These are phyloP conservation scores for Aphelinus atriplicis DNA, from an alignment of 1,140 invertebrate species.

Conservation along the genomic window DNA sequence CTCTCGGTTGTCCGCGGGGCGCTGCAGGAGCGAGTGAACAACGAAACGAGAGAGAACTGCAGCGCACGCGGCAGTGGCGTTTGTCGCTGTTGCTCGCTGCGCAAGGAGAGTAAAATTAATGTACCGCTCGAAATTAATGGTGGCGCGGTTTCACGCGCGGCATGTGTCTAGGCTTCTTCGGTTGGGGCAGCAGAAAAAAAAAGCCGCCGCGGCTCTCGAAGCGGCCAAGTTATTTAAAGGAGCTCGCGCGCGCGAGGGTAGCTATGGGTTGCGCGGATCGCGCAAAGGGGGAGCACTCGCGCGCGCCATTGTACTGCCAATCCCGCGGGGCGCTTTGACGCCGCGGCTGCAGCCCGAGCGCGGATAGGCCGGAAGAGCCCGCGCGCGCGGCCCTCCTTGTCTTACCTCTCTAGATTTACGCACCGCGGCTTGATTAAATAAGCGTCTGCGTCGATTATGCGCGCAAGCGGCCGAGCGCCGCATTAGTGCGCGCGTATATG, in stretches of 20 bases:
- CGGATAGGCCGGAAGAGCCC: conserved; percentile 1
- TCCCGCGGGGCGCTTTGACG: neutral
- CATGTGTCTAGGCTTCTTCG: neutral
- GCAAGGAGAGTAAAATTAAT: conserved; percentile 56
- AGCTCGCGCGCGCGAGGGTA: conserved; percentile 16
- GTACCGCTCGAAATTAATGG: conserved; percentile 62
- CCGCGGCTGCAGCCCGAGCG: too few relatives aligned
- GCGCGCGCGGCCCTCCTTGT: conserved; percentile 6
- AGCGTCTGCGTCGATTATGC: neutral
- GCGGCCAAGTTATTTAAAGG: conserved; percentile 34
- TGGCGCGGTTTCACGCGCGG: conserved; percentile 33
- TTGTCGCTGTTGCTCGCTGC: too few relatives aligned
- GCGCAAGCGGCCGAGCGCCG: neutral
- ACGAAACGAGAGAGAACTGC: too few relatives aligned
- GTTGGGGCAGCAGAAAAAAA: conserved; percentile 13
- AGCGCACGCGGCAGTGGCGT: too few relatives aligned
- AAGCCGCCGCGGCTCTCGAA: neutral
- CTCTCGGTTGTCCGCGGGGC: too few relatives aligned
- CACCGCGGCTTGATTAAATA: conserved; percentile 29
- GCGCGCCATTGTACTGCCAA: conserved; percentile 33
- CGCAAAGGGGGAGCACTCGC: neutral
- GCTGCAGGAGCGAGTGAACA: too few relatives aligned
- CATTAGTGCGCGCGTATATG: neutral
- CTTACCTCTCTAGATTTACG: conserved; percentile 33
- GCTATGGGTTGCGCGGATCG: too few relatives aligned